Evolutionary conservation across 2,113 vertebrate species (phyloP).

Genomic region (Melanerpes aurifrons): DNA sequence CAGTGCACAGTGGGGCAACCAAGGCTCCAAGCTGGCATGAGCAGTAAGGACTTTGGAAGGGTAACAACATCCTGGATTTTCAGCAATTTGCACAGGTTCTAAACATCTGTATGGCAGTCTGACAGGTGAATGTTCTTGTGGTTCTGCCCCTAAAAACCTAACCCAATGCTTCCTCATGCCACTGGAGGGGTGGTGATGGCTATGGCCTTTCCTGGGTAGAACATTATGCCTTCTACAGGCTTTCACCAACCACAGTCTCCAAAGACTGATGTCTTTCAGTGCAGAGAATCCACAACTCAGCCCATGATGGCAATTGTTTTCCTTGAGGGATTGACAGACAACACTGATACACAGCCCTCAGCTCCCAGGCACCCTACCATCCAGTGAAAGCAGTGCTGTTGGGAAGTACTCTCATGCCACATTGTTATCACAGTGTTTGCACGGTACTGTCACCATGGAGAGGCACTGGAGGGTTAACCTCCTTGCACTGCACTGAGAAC

Average conservation of each 20-base stretch:
- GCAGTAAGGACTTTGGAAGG: fast-evolving
- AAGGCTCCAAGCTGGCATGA: fast-evolving
- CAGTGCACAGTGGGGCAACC: fast-evolving
- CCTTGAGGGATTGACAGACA: background rate
- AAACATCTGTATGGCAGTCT: background rate
- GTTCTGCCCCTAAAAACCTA: background rate
- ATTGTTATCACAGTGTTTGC: fast-evolving
- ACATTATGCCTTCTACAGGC: background rate
- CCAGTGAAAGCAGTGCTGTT: background rate
- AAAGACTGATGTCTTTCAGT: background rate
- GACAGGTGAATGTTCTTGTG: background rate
- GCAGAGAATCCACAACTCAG: background rate
- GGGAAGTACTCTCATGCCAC: background rate
- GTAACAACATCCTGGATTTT: background rate
- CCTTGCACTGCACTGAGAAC: background rate
- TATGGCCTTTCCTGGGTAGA: background rate
- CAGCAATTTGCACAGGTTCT: background rate
- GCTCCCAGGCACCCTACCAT: background rate
- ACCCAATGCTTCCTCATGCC: background rate
- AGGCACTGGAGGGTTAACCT: background rate
- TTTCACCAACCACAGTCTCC: background rate
- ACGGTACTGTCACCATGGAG: background rate
- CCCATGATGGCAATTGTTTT: background rate
- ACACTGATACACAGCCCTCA: background rate
- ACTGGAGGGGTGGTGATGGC: background rate